Base-by-base conservation (phyloP, 2,113 vertebrate genomes). In the Monarcha castaneiventris region DNA sequence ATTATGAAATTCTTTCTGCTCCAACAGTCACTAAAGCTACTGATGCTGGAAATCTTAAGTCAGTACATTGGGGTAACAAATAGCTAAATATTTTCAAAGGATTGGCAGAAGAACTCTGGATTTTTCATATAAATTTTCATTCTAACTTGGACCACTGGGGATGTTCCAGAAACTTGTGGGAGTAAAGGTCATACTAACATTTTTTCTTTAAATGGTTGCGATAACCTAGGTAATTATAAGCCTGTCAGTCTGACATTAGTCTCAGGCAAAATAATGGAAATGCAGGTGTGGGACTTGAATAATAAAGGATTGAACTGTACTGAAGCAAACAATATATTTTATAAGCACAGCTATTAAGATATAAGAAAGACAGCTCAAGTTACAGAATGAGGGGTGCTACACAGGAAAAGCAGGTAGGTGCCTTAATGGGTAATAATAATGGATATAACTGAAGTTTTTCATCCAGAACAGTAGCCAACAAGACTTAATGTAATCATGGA, bases 201-300 rank as follows among this genome's bases (percentile, higher is more conserved):
- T 64, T 84, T 78, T 72, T 89, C 80, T 91, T 35, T 3, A 12
- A 66, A 84, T 56, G n/a, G 12, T 32, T 84, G 27, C 75, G 61
- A 59, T 94, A 90, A 78, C 76, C 72, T 59, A 71, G 56, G 66
- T 87, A 75, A 78, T 95, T 90, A 75, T 56, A 84, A 84, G 13
- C 52, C 66, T 91, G 86, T 91, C 95, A 87, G 30, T 72, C 77
- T 95, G 64, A 48, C 23, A 87, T 75, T 56, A 75, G 33, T 92
- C 48, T 84, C 22, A 35, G 32, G 49, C 33, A 82, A 87, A 94
- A 54, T 72, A 89, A 87, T 92, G 87, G 56, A 91, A 94, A 82
- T 94, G 43, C 44, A 82, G 48, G 26, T 92, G 25, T 87, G 54
- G 49, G 54, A 61, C 73, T 91, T 81, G 68, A 93, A 81, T 86